Evolutionary conservation across 2,797 vertebrate genomes (phyloP), one percentile per base, ranked within the genome.

Genomic region (Varecia variegata): DNA sequence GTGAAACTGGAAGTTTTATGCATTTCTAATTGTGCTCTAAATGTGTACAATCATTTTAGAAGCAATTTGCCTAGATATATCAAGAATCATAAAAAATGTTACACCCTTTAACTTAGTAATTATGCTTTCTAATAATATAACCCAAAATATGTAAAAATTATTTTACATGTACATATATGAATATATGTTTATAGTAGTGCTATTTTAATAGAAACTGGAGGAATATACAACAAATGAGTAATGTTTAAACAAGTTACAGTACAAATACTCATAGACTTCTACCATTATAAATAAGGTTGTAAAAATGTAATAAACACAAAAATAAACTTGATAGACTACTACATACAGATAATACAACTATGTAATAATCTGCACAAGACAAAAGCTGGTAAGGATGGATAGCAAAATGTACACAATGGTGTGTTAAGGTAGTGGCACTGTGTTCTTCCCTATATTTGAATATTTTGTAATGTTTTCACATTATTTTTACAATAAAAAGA

Each of bases 131-230:
- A 89, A 76, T 68, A 84, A 82, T 60, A 60, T 32, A 60, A 93
- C 43, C 12, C 25, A 95, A 93, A 90, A 79, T 40, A 27, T 1
- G 11, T 90, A 68, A 86, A 93, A 70, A n/a, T 80, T 15, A 86
- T n/a, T 93, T 40, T 77, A 1, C 27, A 68, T 27, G 21, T 77
- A 1, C 27, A 80, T 27, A 32, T 56, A 35, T 47, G 7, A 56
- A 81, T 77, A 35, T 15, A 52, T 88, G 84, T 60, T 80, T 87
- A 83, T 18, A 52, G 32, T 60, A 56, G 30, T 92, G 56, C 52
- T 82, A 77, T 92, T 93, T 83, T 70, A 93, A 27, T 85, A 71
- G 65, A 91, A 96, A 97, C 90, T 90, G 56, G 27, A 81, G 89
- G 40, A 56, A 43, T 86, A 47, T 71, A 2, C 25, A 88, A 88